A percentile compares a stretch with the other conserved stretches of the same genome.
phyloP scores from a whole-genome alignment of 92 coral and sea anemone genomes.

The Epizoanthus fatuus region DNA sequence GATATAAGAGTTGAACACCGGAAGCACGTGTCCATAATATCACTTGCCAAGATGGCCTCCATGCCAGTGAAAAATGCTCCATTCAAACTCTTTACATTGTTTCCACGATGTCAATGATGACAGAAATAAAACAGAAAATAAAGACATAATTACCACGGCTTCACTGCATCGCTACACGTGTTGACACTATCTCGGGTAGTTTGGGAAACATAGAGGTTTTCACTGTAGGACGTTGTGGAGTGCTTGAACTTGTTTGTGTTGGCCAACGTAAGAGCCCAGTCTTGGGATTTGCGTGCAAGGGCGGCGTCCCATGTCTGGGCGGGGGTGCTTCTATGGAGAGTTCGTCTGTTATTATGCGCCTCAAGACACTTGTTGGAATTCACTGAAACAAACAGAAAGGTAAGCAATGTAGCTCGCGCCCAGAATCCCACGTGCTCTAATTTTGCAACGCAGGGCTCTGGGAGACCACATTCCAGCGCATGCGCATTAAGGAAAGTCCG shows the following conservation, averaged over 20 bases:
- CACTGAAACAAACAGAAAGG: too few relatives aligned
- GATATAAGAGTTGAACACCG: too few relatives aligned
- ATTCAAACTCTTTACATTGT: background rate
- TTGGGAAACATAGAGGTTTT: slow-evolving; percentile 10
- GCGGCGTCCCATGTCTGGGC: background rate
- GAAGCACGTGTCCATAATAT: too few relatives aligned
- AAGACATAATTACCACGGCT: background rate
- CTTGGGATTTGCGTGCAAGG: background rate
- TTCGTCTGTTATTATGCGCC: too few relatives aligned
- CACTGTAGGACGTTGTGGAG: background rate
- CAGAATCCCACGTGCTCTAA: too few relatives aligned
- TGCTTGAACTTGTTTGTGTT: background rate
- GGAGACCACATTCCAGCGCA: too few relatives aligned
- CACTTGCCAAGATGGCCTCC: too few relatives aligned
- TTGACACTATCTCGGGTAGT: slow-evolving; percentile 4
- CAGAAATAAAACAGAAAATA: background rate
- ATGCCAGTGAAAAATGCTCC: background rate
- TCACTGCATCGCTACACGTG: slow-evolving; percentile 21
- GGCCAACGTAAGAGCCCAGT: background rate
- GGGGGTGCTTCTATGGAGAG: too few relatives aligned
- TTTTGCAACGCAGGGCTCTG: too few relatives aligned
- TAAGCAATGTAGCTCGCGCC: too few relatives aligned
- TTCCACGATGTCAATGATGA: background rate
- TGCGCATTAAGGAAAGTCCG: too few relatives aligned
- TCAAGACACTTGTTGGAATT: too few relatives aligned